phyloP scores from a whole-genome alignment of 2,888 invertebrate species.

The Clitarchus hookeri region DNA sequence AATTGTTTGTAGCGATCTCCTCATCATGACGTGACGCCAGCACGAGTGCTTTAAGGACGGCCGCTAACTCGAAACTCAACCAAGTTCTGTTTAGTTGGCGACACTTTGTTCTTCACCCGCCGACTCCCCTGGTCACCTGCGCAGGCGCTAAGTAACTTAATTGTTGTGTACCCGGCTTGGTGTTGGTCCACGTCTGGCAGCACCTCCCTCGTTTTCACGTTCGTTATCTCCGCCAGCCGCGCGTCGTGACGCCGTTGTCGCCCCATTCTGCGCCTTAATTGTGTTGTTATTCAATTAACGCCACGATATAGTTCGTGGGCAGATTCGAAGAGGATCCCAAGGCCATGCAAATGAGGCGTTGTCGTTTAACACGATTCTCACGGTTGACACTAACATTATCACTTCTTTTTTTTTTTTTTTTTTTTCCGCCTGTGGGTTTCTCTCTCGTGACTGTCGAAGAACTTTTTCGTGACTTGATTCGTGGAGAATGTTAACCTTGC shows the following conservation, averaged over 20 bases:
- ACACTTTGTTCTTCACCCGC: background rate
- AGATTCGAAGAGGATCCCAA: background rate
- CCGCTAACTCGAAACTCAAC: background rate
- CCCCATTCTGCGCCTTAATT: background rate
- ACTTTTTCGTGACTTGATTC: too few species aligned
- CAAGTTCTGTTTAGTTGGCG: background rate
- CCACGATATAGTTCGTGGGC: background rate
- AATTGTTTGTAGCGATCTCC: background rate
- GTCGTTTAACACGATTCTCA: background rate
- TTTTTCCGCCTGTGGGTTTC: too few species aligned
- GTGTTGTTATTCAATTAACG: slow-evolving; percentile 10
- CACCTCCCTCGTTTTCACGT: background rate
- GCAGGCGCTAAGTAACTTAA: background rate
- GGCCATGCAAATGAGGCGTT: background rate
- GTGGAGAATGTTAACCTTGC: too few species aligned
- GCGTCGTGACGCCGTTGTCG: background rate
- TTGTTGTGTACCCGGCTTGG: background rate
- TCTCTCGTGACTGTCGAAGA: too few species aligned
- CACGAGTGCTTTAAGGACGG: background rate
- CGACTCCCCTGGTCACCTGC: background rate
- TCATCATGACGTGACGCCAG: background rate
- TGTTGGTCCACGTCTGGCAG: background rate
- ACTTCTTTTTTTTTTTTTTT: background rate
- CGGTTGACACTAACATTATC: background rate
- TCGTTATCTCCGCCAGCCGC: background rate